Percentiles rank a stretch among this genome's conserved stretches.
phyloP scores from a whole-genome alignment of 2,797 vertebrate genomes.

The Pteronotus mesoamericanus region DNA sequence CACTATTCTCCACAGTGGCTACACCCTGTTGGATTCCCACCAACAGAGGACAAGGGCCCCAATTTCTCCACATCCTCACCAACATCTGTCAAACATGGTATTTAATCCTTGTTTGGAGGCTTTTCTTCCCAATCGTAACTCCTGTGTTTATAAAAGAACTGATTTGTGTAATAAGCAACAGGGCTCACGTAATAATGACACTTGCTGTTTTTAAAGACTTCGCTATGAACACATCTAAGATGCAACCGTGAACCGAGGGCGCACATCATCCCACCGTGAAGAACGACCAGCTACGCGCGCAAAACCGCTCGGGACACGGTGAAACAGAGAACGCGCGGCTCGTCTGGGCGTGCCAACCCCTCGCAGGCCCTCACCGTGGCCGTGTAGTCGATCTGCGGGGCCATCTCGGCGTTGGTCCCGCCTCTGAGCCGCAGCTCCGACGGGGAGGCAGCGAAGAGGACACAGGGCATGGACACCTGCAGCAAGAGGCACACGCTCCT shows the following conservation, averaged over 20 bases:
- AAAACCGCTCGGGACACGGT: background rate
- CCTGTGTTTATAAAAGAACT: background rate
- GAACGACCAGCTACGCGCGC: background rate
- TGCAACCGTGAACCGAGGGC: background rate
- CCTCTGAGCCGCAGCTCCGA: conserved; percentile 93
- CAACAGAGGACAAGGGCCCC: background rate
- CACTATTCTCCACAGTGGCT: background rate
- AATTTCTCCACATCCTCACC: background rate
- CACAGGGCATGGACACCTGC: conserved; percentile 93
- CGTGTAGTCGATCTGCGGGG: conserved; percentile 97
- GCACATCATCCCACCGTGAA: background rate
- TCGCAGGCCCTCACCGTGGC: conserved; percentile 84
- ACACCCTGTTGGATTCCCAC: background rate
- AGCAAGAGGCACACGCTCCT: conserved; percentile 97
- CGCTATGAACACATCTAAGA: background rate
- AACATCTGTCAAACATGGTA: background rate
- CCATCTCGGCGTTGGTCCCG: conserved; percentile 98
- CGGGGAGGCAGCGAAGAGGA: conserved; percentile 88
- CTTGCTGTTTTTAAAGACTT: background rate
- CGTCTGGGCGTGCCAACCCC: background rate
- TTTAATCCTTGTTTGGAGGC: background rate
- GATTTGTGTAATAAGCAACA: background rate
- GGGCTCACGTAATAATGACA: background rate
- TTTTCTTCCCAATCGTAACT: background rate
- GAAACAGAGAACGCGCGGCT: background rate